A percentile compares a stretch with the other conserved stretches of the same genome.
These are phyloP conservation scores for Dromaius novaehollandiae DNA, from an alignment of 2,113 vertebrate species.

Conservation along the genomic window DNA sequence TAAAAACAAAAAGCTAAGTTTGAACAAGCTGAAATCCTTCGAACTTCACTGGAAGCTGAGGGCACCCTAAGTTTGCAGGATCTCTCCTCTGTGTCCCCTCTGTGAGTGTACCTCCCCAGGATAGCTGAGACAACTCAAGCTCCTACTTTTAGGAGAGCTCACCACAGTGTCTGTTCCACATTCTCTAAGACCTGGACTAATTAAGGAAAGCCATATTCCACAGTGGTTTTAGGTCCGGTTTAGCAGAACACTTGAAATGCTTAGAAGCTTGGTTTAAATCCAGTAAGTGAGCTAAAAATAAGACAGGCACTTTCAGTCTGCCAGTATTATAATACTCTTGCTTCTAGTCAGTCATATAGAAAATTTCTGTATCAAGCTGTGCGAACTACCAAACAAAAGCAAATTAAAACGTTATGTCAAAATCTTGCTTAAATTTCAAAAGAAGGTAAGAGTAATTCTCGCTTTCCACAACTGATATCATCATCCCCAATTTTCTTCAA, in stretches of 20 bases:
- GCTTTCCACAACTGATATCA: not conserved
- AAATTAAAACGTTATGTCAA: not conserved
- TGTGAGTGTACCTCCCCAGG: not conserved
- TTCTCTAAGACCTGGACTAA: fast-evolving
- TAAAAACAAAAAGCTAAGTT: not conserved
- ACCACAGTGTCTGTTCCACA: not conserved
- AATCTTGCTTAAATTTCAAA: not conserved
- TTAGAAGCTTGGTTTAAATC: not conserved
- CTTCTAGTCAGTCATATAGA: not conserved
- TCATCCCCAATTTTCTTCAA: not conserved
- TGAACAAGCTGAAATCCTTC: not conserved
- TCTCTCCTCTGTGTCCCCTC: not conserved
- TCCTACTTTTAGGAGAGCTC: not conserved
- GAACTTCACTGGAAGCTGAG: not conserved
- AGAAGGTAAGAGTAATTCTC: not conserved
- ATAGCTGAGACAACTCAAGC: not conserved
- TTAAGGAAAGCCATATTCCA: not conserved
- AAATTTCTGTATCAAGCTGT: not conserved
- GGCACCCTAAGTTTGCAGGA: not conserved
- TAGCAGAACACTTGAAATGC: not conserved
- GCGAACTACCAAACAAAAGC: not conserved
- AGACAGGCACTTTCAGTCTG: not conserved
- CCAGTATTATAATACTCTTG: not conserved
- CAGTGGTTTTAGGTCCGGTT: not conserved
- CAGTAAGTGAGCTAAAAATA: not conserved